Evolutionary conservation across 2,888 invertebrate species (phyloP).

Genomic region (Morpho deidamia): DNA sequence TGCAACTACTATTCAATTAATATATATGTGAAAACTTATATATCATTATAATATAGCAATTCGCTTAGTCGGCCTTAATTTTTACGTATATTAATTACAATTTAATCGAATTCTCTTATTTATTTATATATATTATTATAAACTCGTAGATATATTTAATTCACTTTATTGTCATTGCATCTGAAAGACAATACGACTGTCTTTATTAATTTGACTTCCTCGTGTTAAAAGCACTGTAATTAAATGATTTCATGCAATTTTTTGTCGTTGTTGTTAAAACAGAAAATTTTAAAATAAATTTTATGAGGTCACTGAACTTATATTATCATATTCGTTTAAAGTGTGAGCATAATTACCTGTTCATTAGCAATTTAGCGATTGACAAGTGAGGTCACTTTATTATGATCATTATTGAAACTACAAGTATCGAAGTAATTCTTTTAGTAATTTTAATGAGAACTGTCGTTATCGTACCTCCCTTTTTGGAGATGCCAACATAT

Average conservation of each 20-base stretch:
- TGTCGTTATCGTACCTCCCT: slow-evolving; percentile 43
- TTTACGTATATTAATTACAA: too few species aligned
- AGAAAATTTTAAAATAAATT: too few species aligned
- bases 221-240: slow-evolving; percentile 5
- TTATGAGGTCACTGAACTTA: not conserved
- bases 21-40: too few species aligned
- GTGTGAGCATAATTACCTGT: not conserved
- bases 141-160: not conserved
- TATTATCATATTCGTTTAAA: too few species aligned
- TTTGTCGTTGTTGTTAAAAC: not conserved
- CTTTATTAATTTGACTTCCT: slow-evolving; percentile 6
- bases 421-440: slow-evolving; percentile 34
- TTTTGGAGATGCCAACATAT: slow-evolving; percentile 44
- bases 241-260: slow-evolving; percentile 1
- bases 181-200: not conserved
- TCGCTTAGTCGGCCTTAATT: too few species aligned
- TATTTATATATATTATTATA: not conserved
- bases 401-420: slow-evolving; percentile 46
- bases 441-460: slow-evolving; percentile 42
- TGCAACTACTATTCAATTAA: too few species aligned
- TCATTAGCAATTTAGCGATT: slow-evolving; percentile 47
- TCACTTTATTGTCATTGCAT: not conserved
- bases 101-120: too few species aligned
- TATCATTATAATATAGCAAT: too few species aligned
- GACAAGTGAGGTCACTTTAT: slow-evolving; percentile 47